These are phyloP conservation scores for Caenorhabditis zanzibari DNA, from an alignment of 2,888 invertebrate genomes.

Conservation along the genomic window DNA sequence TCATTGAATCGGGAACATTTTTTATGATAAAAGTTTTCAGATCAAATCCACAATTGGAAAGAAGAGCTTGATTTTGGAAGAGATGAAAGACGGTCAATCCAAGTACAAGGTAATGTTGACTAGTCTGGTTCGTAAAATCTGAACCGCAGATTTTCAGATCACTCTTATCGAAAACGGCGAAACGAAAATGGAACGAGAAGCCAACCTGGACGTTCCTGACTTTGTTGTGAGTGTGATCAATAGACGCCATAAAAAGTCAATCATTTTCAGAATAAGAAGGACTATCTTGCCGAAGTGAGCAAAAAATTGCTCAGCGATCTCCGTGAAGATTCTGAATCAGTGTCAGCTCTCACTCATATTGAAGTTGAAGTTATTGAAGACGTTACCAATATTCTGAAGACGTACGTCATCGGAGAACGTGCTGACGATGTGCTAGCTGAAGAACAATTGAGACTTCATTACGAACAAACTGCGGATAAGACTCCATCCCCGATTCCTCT, in stretches of 20 bases:
- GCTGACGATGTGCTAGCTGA: conserved; percentile 75
- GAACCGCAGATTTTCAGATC: conserved; percentile 49
- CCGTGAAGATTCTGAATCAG: conserved; percentile 73
- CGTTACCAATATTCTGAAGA: conserved; percentile 82
- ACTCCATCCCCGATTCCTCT: conserved; percentile 69
- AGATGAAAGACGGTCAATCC: conserved; percentile 74
- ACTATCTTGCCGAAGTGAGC: conserved; percentile 75
- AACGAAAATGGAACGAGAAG: conserved; percentile 80
- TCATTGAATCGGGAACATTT: neutral
- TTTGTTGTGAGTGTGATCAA: conserved; percentile 73
- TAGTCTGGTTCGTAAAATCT: too few species aligned
- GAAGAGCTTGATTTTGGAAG: conserved; percentile 77
- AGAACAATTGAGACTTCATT: conserved; percentile 66
- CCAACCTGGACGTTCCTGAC: conserved; percentile 79
- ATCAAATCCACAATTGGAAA: conserved; percentile 81
- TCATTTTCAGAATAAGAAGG: conserved; percentile 73
- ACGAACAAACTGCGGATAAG: conserved; percentile 75
- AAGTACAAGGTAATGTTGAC: conserved; percentile 66
- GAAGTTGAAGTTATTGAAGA: conserved; percentile 82
- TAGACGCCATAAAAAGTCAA: neutral
- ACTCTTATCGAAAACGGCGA: conserved; percentile 81
- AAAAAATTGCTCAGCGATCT: conserved; percentile 71
- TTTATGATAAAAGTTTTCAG: conserved; percentile 37
- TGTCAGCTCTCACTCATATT: conserved; percentile 80
- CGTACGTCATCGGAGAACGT: conserved; percentile 82